Base-by-base conservation (phyloP, 2,888 invertebrate genomes). In the Meteorus colon region DNA sequence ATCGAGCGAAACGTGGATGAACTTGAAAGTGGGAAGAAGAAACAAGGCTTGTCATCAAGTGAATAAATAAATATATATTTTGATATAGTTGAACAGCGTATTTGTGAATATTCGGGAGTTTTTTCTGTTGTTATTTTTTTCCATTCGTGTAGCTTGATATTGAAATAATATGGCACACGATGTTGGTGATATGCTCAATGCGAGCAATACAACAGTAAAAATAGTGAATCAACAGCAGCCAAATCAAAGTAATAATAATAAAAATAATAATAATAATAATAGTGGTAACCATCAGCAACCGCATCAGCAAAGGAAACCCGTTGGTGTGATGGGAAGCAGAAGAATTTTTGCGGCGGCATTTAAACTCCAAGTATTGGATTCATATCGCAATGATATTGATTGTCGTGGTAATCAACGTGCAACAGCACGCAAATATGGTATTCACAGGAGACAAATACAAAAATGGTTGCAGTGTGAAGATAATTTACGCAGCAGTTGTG, bases 401-500 rank as follows among this genome's bases (percentile, higher is more conserved):
- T 96, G 96, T 90, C 95, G 96, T 85, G 96, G 96, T 70, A 97
- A 96, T 90, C 96, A 96, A 89, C 92, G 96, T 72, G 96, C 96
- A 3, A 97, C 96, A 24, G 96, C 96, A 78, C 93, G 96, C 86
- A 97, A 97, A 90, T 97, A 96, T 90, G 95, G 96, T 76, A 96
- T 97, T 81, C 96, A 97, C 89, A 92, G 96, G 76, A 92, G 96
- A 77, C 96, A 97, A 90, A 96, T 97, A 83, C 96, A 97, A 90
- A 96, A 97, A 92, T 97, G 96, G 96, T 91, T 97, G 81, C 96
- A 96, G 90, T 95, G 95, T 85, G 96, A 96, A 90, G 93, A 93
- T 78, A 94, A 94, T 88, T 90, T 96, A 80, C 92, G 96, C 84
- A 95, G 94, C 78, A 94, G 94, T 83, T 94, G 96, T 79, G 91